A percentile compares a stretch with the other conserved stretches of the same genome.
Evolutionary conservation across 2,113 vertebrate species (phyloP).

Genomic region (Alouatta palliata): DNA sequence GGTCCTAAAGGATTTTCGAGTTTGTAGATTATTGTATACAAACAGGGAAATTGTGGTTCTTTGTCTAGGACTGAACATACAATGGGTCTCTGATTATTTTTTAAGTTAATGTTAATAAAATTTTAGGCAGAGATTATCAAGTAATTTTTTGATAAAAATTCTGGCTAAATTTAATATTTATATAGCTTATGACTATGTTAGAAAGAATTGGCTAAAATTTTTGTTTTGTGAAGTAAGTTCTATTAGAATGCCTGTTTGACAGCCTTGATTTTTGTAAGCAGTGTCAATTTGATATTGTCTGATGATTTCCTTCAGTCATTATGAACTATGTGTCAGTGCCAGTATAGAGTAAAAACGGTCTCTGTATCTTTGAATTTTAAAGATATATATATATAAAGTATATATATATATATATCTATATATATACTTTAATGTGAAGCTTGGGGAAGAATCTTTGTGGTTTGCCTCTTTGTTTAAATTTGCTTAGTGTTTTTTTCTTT

Average conservation of each 20-base stretch:
- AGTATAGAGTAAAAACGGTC: not conserved
- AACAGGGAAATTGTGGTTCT: not conserved
- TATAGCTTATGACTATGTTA: constrained; percentile 12
- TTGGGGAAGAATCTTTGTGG: not conserved
- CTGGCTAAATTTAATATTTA: not conserved
- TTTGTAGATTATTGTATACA: not conserved
- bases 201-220: constrained; percentile 37
- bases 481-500: constrained; percentile 7
- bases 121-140: not conserved
- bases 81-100: not conserved
- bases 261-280: constrained; percentile 25
- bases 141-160: constrained; percentile 40
- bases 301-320: not conserved
- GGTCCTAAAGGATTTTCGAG: constrained; percentile 19
- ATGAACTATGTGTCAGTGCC: not conserved
- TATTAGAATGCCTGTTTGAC: not conserved
- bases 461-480: not conserved
- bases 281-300: constrained; percentile 22
- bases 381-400: not conserved
- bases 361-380: constrained; percentile 35
- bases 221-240: not conserved
- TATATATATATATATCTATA: not conserved
- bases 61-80: not conserved
- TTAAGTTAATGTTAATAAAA: constrained; percentile 7
- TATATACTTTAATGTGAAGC: not conserved